These are phyloP conservation scores for Linepithema humile DNA, from an alignment of 1,140 invertebrate species.

Conservation along the genomic window DNA sequence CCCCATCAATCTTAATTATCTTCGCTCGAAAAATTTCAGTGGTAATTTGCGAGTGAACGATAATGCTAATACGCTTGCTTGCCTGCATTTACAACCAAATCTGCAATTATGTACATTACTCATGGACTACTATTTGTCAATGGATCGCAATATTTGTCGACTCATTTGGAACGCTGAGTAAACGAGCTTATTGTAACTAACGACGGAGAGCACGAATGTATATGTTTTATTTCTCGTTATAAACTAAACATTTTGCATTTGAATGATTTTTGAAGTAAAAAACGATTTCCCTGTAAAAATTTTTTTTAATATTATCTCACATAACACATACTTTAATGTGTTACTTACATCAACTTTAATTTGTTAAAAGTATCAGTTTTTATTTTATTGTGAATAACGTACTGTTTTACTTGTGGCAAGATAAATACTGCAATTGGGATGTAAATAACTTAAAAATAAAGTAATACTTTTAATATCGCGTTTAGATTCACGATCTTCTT, in stretches of 20 bases:
- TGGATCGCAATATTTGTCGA: conserved; percentile 48
- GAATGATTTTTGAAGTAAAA: conserved; percentile 6
- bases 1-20: conserved; percentile 36
- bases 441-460: not conserved
- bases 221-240: conserved; percentile 13
- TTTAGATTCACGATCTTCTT: conserved; percentile 3
- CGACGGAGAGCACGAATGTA: conserved; percentile 7
- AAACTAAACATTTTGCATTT: conserved; percentile 10
- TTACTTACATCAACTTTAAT: not conserved
- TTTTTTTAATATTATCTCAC: not conserved
- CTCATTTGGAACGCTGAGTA: conserved; percentile 25
- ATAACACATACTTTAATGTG: not conserved
- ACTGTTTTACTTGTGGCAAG: not conserved
- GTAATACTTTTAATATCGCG: not conserved
- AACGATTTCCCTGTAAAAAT: not conserved
- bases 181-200: conserved; percentile 6
- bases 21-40: conserved; percentile 33
- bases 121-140: conserved; percentile 32
- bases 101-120: conserved; percentile 36
- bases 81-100: conserved; percentile 28
- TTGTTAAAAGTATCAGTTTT: too few species aligned
- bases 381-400: not conserved
- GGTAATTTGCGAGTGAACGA: conserved; percentile 22
- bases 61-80: conserved; percentile 30
- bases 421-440: not conserved